Percentiles rank a stretch among this genome's conserved stretches.
Conservation (phyloP, 2,888 invertebrate species). For the Empis livida region DNA sequence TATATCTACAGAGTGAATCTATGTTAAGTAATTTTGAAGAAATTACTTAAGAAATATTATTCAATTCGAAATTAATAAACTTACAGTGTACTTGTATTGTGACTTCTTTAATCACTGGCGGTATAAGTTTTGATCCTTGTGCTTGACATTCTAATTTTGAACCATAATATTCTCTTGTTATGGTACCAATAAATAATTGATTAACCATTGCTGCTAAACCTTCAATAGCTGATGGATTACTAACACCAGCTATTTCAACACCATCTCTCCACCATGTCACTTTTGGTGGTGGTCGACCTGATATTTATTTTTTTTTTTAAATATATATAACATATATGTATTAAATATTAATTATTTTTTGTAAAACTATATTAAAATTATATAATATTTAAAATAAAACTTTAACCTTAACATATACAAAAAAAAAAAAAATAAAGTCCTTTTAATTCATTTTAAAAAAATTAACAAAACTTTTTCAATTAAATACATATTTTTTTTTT, state of each 20-base stretch:
- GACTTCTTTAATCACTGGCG: conserved; percentile 56
- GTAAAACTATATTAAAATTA: no score
- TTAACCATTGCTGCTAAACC: conserved; percentile 51
- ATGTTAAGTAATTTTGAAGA: no score
- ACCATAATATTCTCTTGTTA: conserved; percentile 60
- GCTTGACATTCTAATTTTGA: conserved; percentile 65
- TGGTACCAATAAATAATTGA: conserved; percentile 58
- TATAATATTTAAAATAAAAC: background rate
- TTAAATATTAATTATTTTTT: no score
- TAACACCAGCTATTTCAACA: conserved; percentile 57
- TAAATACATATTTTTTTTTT: no score
- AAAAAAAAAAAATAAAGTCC: no score
- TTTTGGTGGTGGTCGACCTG: conserved; percentile 69
- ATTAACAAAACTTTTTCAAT: no score
- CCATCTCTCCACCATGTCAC: conserved; percentile 75
- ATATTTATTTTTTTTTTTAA: background rate
- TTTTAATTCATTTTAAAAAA: no score
- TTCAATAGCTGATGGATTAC: conserved; percentile 50
- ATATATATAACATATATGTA: no score
- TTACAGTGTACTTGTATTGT: conserved; percentile 59
- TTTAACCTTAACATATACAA: no score
- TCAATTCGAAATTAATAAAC: conserved; percentile 21
- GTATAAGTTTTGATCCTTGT: conserved; percentile 56
- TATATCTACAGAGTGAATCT: no score
- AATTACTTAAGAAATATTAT: conserved; percentile 1